Conservation (phyloP, 1,140 invertebrate genomes). For the Leptinotarsa lineolata region DNA sequence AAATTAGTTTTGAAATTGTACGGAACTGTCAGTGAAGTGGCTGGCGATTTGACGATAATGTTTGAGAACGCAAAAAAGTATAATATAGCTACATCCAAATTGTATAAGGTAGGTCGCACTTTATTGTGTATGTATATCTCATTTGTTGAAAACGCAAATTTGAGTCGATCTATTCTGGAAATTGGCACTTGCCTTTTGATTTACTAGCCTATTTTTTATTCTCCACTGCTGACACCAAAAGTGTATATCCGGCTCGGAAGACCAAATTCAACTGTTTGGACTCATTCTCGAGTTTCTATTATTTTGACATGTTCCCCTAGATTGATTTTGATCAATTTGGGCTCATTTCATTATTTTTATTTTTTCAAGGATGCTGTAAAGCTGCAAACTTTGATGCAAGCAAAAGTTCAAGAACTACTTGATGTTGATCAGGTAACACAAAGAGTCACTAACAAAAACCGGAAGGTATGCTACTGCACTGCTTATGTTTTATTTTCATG, state of each 20-base stretch:
- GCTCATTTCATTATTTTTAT: conserved; percentile 15
- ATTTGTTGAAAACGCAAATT: no score
- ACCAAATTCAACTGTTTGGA: no score
- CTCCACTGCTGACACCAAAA: no score
- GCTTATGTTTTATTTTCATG: conserved; percentile 33
- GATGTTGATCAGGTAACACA: conserved; percentile 75
- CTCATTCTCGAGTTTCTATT: no score
- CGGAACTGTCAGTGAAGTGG: conserved; percentile 84
- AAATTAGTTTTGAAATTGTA: conserved; percentile 89
- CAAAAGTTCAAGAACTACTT: conserved; percentile 81
- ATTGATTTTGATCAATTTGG: background rate
- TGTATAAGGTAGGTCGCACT: conserved; percentile 73
- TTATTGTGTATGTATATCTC: background rate
- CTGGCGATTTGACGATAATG: conserved; percentile 96
- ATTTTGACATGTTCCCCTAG: no score
- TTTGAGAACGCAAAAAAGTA: conserved; percentile 97
- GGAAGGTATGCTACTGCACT: conserved; percentile 59
- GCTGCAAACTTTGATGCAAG: conserved; percentile 82
- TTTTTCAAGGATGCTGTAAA: conserved; percentile 72
- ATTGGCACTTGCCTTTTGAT: no score
- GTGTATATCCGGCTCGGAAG: no score
- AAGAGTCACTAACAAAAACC: conserved; percentile 60
- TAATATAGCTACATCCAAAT: conserved; percentile 83
- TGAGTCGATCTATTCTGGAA: no score
- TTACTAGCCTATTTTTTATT: no score